These are phyloP conservation scores for Colossoma macropomum DNA, from an alignment of 2,113 vertebrate species.

Conservation along the genomic window DNA sequence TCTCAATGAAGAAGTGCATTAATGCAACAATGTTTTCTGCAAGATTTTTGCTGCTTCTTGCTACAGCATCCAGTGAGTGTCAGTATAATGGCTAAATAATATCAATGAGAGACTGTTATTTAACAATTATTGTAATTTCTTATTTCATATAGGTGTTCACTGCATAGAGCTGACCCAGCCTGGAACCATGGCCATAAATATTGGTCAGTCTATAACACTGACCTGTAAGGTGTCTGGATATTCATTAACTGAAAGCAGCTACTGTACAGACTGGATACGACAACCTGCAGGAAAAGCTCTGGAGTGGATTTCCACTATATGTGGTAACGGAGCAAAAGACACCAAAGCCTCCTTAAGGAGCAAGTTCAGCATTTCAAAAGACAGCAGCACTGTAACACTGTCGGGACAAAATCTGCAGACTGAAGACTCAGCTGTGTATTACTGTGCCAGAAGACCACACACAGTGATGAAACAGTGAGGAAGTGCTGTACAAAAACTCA, in stretches of 20 bases:
- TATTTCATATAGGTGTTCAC: conserved; percentile 8
- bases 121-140: background rate
- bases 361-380: conserved; percentile 27
- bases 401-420: conserved; percentile 13
- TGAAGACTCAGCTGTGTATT: conserved; percentile 39
- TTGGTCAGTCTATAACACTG: background rate
- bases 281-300: conserved; percentile 47
- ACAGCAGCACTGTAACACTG: background rate
- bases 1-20: too few relatives aligned
- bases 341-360: conserved; percentile 34
- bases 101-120: too few relatives aligned
- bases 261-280: conserved; percentile 25
- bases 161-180: conserved; percentile 1
- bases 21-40: too few relatives aligned
- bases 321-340: fast-evolving
- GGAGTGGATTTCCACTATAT: conserved; percentile 43
- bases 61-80: too few relatives aligned
- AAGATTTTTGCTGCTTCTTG: too few relatives aligned
- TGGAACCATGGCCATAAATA: background rate
- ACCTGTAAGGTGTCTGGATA: conserved; percentile 21
- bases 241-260: conserved; percentile 26
- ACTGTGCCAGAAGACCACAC: conserved; percentile 41
- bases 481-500: conserved; percentile 29
- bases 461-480: conserved; percentile 3
- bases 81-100: too few relatives aligned